phyloP scores from a whole-genome alignment of 2,797 vertebrate genomes.

The Takifugu rubripes region DNA sequence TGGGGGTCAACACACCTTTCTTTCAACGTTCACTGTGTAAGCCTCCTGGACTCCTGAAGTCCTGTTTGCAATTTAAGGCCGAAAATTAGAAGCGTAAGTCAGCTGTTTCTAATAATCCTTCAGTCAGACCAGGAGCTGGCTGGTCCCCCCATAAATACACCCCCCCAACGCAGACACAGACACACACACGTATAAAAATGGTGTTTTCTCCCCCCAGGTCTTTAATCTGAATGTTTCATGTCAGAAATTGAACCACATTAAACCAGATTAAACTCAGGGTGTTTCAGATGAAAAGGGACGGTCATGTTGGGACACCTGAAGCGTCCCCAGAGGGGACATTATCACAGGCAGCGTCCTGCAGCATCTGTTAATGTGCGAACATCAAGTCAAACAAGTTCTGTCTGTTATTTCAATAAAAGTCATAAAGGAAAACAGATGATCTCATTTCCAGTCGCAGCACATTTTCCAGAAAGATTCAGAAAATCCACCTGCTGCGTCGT shows the following conservation, averaged over 20 bases:
- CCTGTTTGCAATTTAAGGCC: conserved; percentile 99
- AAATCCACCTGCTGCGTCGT: conserved; percentile 7
- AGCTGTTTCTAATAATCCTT: conserved; percentile 99
- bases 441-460: conserved; percentile 17
- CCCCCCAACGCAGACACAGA: conserved; percentile 2
- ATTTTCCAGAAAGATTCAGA: background rate
- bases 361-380: conserved; percentile 1
- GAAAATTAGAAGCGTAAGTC: conserved; percentile 99
- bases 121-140: conserved; percentile 88
- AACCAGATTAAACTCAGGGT: too few relatives aligned
- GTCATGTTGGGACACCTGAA: background rate
- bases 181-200: conserved; percentile 1
- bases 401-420: conserved; percentile 20
- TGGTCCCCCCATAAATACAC: conserved; percentile 31
- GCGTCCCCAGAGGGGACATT: background rate
- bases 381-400: background rate
- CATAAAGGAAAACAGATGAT: background rate
- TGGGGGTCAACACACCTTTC: conserved; percentile 62
- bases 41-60: conserved; percentile 92
- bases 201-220: too few relatives aligned
- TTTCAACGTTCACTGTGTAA: conserved; percentile 83
- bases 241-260: too few relatives aligned
- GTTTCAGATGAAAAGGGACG: background rate
- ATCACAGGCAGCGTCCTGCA: background rate
- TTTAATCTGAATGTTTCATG: too few relatives aligned